These are phyloP conservation scores for Dastarcus helophoroides DNA, from an alignment of 2,888 invertebrate genomes.

Conservation along the genomic window DNA sequence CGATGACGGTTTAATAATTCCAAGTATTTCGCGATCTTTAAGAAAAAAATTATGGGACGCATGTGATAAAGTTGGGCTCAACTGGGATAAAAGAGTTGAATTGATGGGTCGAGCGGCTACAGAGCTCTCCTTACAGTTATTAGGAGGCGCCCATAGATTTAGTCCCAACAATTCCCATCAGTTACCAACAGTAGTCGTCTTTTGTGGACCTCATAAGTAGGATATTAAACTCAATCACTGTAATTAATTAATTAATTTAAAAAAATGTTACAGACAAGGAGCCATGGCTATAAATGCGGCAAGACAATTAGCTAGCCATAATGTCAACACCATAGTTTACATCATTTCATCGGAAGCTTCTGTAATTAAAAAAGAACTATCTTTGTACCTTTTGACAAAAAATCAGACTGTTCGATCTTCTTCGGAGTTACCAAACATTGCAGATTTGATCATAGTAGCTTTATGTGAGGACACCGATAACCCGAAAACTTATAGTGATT, in stretches of 20 bases:
- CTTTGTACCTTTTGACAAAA: conserved; percentile 54
- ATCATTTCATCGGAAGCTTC: conserved; percentile 28
- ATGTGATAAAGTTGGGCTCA: conserved; percentile 57
- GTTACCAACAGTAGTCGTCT: conserved; percentile 67
- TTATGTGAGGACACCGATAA: conserved; percentile 39
- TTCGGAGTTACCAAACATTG: conserved; percentile 37
- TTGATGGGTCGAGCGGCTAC: conserved; percentile 73
- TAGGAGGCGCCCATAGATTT: conserved; percentile 74
- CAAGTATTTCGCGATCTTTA: conserved; percentile 55
- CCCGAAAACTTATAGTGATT: conserved; percentile 38
- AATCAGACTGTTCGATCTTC: conserved; percentile 45
- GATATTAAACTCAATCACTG: conserved; percentile 10
- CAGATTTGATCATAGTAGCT: conserved; percentile 46
- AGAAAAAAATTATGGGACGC: conserved; percentile 56
- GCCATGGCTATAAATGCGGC: conserved; percentile 65
- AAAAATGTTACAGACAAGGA: conserved; percentile 38
- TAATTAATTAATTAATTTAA: no score
- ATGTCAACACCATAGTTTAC: conserved; percentile 54
- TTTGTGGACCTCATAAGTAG: conserved; percentile 57
- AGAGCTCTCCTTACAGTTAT: conserved; percentile 71
- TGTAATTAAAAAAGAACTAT: conserved; percentile 49
- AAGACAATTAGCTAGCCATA: conserved; percentile 72
- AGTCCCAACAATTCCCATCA: conserved; percentile 84
- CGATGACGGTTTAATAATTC: conserved; percentile 73
- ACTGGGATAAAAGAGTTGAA: conserved; percentile 55